Evolutionary conservation across 2,888 invertebrate genomes (phyloP).

Genomic region (Cheilosia vulpina): DNA sequence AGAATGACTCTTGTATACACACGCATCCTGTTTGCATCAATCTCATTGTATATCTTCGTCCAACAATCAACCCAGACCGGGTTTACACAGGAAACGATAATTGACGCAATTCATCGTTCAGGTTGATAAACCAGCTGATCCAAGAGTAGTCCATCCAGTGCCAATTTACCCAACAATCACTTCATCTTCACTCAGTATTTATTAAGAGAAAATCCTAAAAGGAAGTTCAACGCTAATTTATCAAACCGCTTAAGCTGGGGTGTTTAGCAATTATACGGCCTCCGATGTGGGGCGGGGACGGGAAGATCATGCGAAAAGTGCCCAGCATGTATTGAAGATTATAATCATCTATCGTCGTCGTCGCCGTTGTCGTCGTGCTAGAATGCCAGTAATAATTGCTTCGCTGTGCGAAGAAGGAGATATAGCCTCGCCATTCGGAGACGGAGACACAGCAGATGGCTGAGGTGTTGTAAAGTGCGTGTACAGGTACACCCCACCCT

Average conservation of each 20-base stretch:
- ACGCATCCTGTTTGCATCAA: slow-evolving; percentile 63
- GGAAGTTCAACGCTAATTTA: slow-evolving; percentile 66
- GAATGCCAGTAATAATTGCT: slow-evolving; percentile 60
- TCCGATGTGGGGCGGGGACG: slow-evolving; percentile 16
- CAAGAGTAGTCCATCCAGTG: neutral
- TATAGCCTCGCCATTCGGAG: slow-evolving; percentile 30
- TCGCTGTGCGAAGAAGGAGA: slow-evolving; percentile 28
- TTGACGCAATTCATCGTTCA: slow-evolving; percentile 62
- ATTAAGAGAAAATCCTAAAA: slow-evolving; percentile 56
- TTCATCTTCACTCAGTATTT: slow-evolving; percentile 58
- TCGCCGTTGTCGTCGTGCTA: slow-evolving; percentile 33
- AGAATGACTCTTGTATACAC: slow-evolving; percentile 38
- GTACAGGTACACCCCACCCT: slow-evolving; percentile 28
- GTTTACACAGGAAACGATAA: slow-evolving; percentile 67
- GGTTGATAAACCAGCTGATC: slow-evolving; percentile 45
- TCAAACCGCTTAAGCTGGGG: slow-evolving; percentile 64
- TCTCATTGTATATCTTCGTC: neutral
- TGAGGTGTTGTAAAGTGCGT: slow-evolving; percentile 69
- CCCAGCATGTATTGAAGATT: slow-evolving; percentile 45
- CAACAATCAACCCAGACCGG: neutral
- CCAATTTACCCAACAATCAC: slow-evolving; percentile 57
- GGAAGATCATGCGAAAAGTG: slow-evolving; percentile 40
- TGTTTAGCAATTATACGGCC: slow-evolving; percentile 65
- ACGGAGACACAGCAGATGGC: slow-evolving; percentile 5
- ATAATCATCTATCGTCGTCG: slow-evolving; percentile 57